Evolutionary conservation across 2,797 vertebrate species (phyloP), one percentile per base, ranked within the genome.

Genomic region (Megalops cyprinoides): DNA sequence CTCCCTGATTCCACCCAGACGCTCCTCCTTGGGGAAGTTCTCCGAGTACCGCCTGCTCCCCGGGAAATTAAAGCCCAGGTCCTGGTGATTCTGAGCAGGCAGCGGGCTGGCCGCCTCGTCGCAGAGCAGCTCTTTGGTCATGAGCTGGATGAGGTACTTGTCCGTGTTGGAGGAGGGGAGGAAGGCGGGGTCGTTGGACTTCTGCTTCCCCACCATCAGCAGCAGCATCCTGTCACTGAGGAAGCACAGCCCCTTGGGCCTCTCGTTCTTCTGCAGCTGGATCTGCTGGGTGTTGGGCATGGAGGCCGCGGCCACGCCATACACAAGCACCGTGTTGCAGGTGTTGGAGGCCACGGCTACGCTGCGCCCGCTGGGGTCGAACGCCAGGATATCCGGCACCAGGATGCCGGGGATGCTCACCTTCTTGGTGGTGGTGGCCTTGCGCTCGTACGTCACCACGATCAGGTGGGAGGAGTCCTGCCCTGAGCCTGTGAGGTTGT

Each of bases 201-300:
- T 98, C 84, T 96, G 98, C 82, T 81, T 94, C 84, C 97, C 98
- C 75, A 98, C 94, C 91, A 98, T 94, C 85, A 99, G 85, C 60
- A 99, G 82, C 84, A 99, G 90, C 80, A 94, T 91, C 85, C 93
- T 96, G 80, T 96, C 94, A 31, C 88, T 96, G 80, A 98, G 91
- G 89, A 99, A 99, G 85, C 96, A 96, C 1, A 98, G 75, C 0
- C 98, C 98, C 90, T 99, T 99, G 6, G 97, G 97, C 82, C 95
- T 94, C 85, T 99, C 98, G 0, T 91, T 95, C 7, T 92, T 91
- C 88, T 97, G 96, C 39, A 99, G 91, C 0, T 95, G 96, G 87
- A 99, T 95, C 87, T 97, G 96, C 87, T 98, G 97, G 76, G 96
- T 93, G 82, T 96, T 97, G 18, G 96, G 95, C 90, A 96, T 94